Evolutionary conservation across 1,140 invertebrate genomes (phyloP).

Genomic region (Conus betulinus): DNA sequence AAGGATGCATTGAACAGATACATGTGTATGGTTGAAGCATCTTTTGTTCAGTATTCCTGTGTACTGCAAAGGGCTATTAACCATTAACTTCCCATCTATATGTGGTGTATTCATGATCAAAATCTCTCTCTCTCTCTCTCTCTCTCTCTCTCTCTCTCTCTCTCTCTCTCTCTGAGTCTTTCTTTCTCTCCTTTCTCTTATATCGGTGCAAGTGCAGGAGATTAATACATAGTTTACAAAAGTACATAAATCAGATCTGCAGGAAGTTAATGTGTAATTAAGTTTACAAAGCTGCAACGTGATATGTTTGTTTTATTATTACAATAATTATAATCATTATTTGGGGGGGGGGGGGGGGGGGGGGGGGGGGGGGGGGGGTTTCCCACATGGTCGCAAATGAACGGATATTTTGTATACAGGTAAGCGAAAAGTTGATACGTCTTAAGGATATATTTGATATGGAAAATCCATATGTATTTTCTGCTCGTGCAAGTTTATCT

Average conservation of each 20-base stretch:
- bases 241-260: neutral
- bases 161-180: neutral
- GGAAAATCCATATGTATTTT: too few species aligned
- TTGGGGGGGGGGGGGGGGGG: too few species aligned
- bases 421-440: too few species aligned
- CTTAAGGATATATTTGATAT: too few species aligned
- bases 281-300: neutral
- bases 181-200: neutral
- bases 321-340: too few species aligned
- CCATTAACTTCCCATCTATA: neutral
- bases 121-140: neutral
- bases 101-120: conserved; percentile 15
- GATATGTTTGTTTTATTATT: neutral
- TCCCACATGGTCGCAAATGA: too few species aligned
- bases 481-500: too few species aligned
- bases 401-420: too few species aligned
- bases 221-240: neutral
- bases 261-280: neutral
- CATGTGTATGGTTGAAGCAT: too few species aligned
- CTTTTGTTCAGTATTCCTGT: neutral
- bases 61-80: neutral
- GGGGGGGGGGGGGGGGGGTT: too few species aligned
- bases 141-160: neutral
- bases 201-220: neutral
- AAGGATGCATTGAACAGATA: too few species aligned